These are phyloP conservation scores for Hyperoplus immaculatus DNA, from an alignment of 2,797 vertebrate genomes.

Conservation along the genomic window DNA sequence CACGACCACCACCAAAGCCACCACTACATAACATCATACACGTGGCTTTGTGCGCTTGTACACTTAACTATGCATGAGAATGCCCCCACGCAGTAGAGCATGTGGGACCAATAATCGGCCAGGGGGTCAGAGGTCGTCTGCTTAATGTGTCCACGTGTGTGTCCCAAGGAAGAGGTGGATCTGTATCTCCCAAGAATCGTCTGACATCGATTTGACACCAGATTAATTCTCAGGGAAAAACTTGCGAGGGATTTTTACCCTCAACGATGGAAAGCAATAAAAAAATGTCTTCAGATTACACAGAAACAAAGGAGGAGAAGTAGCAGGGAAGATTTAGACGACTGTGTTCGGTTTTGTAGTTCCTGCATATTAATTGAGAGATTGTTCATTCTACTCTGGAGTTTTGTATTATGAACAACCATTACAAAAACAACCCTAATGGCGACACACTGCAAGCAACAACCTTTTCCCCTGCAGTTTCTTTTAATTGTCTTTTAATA, in stretches of 20 bases:
- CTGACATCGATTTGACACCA: constrained; percentile 15
- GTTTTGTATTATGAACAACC: not conserved
- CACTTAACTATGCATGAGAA: constrained; percentile 30
- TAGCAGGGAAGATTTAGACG: not conserved
- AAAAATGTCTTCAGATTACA: constrained; percentile 34
- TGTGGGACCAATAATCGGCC: constrained; percentile 45
- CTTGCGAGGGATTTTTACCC: not conserved
- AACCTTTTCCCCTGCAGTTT: too few species aligned
- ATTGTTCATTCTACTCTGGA: not conserved
- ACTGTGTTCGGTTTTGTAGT: not conserved
- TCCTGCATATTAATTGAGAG: not conserved
- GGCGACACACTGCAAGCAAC: too few species aligned
- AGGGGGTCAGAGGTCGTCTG: constrained; percentile 44
- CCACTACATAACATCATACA: constrained; percentile 19
- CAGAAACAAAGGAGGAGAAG: constrained; percentile 11
- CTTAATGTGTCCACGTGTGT: constrained; percentile 47
- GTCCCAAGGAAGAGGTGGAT: constrained; percentile 15
- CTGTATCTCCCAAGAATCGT: constrained; percentile 23
- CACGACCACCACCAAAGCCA: not conserved
- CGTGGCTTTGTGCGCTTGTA: constrained; percentile 8
- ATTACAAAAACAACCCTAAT: not conserved
- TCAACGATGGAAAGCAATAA: constrained; percentile 26
- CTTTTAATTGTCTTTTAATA: not conserved
- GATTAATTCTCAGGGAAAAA: constrained; percentile 32
- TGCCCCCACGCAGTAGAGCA: constrained; percentile 19